Evolutionary conservation across 2,888 invertebrate species (phyloP), one percentile per base, ranked within the genome.

Genomic region (Thymelicus acteon): DNA sequence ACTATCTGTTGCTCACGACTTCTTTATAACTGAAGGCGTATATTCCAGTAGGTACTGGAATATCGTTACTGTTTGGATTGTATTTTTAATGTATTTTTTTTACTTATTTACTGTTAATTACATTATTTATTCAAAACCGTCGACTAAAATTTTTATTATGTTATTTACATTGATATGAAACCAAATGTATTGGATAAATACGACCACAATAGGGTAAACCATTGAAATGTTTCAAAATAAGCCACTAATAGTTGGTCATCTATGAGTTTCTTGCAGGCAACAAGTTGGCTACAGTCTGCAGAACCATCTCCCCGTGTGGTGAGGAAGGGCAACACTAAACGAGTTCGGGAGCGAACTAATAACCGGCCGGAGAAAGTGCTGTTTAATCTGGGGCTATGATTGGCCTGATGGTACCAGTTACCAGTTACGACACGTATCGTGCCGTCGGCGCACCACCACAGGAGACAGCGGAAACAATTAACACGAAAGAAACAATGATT

Each of bases 311-410:
- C 72, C 67, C 48, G 63, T 13, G 49, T 1, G 52, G 52, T 15
- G 61, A 61, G 48, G 60, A 64, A 60, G 70, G 54, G 62, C 48
- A 62, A 62, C 48, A 48, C 19, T 8, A 47, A 62, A 48, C 48
- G 31, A 62, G 62, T 62, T 47, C 62, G 48, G 70, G 48, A 62
- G 73, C 58, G 71, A 75, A 78, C 80, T 78, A 79, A 78, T 79
- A 79, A 78, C 80, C 79, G 77, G 75, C 40, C 63, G 74, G 85
- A 81, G 86, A 87, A 88, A 87, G 88, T 84, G 79, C 79, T 77
- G 82, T 80, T 83, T 82, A 79, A 80, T 82, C 77, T 80, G 78
- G 80, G 71, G 68, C 72, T 71, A 78, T 87, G 85, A 85, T 86
- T 85, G 85, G 84, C 78, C 78, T 77, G 76, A 75, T 75, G 76